Evolutionary conservation across 92 coral and sea anemone genomes (phyloP), one percentile per base, ranked within the genome.

Genomic region (Parazoanthus atlanticus): DNA sequence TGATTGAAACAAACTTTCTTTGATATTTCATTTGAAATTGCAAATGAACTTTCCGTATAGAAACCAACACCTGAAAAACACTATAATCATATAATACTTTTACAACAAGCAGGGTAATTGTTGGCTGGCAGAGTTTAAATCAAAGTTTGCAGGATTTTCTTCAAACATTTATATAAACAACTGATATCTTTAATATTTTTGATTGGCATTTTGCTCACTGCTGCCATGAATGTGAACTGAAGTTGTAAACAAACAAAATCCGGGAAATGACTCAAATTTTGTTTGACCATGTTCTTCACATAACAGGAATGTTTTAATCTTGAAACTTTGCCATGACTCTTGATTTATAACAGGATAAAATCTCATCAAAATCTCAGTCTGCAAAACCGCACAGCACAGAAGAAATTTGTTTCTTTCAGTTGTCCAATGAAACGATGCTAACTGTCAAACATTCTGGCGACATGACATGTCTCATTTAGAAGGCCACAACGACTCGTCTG

Each of bases 401-500:
- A 0, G 73, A 67, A 30, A 67, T 67, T 25, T 67, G 21, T 67
- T 67, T 67, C 9, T n/a, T 67, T 15, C 23, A 67, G 73, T 67
- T 67, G 32, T 25, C 73, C 73, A 67, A n/a, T 67, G 9, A 19
- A 67, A 67, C 73, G 73, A 25, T 67, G 73, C 73, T 66, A 31
- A 66, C 21, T 66, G 73, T 30, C 73, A 66, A 1, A 66, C 73
- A 76, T 76, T 76, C 61, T 2, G 78, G 23, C 78, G 78, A 73
- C 40, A 7, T 31, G 78, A 73, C 78, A 0, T 9, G 78, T 73
- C 30, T 73, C 78, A 73, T 73, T 73, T 73, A 73, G 46, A 73
- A 73, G 78, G 78, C 78, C 30, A 73, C 78, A 43, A 73, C 78
- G 78, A 73, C 30, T 73, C 78, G 36, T 73, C 43, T 73, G 31